These are phyloP conservation scores for Laspeyria flexula DNA, from an alignment of 2,888 invertebrate species.

Conservation along the genomic window DNA sequence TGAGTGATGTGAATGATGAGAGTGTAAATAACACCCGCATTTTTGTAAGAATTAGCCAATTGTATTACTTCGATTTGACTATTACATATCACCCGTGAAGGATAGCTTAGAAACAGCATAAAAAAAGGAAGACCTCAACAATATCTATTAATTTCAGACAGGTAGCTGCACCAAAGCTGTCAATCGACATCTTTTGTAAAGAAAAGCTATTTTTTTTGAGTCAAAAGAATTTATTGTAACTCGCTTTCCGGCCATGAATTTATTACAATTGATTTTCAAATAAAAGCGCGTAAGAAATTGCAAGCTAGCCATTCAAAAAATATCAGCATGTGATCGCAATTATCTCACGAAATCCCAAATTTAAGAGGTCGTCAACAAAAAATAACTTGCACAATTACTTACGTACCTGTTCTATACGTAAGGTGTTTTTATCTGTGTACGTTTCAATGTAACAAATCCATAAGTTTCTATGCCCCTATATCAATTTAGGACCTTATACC, in stretches of 20 bases:
- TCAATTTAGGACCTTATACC: conserved; percentile 55
- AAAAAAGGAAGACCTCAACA: too few species aligned
- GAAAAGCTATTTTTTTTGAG: not conserved
- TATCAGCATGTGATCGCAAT: conserved; percentile 13
- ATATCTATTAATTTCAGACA: too few species aligned
- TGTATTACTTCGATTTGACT: too few species aligned
- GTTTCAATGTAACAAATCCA: conserved; percentile 45
- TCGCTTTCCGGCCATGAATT: conserved; percentile 28
- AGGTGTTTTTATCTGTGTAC: conserved; percentile 8
- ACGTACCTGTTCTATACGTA: not conserved
- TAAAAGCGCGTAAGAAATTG: conserved; percentile 5
- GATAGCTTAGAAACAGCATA: too few species aligned
- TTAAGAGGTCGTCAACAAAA: conserved; percentile 1
- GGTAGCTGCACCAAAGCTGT: not conserved
- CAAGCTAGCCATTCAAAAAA: conserved; percentile 7
- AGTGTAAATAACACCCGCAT: too few species aligned
- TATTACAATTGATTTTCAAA: conserved; percentile 5
- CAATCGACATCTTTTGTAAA: conserved; percentile 4
- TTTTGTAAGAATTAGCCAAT: too few species aligned
- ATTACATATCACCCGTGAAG: too few species aligned
- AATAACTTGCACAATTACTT: conserved; percentile 27
- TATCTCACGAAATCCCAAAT: conserved; percentile 35
- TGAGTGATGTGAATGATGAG: too few species aligned
- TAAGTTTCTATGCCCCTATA: conserved; percentile 42
- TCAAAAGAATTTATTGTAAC: not conserved